These are phyloP conservation scores for Proteles cristata DNA, from an alignment of 2,113 vertebrate genomes.

Conservation along the genomic window DNA sequence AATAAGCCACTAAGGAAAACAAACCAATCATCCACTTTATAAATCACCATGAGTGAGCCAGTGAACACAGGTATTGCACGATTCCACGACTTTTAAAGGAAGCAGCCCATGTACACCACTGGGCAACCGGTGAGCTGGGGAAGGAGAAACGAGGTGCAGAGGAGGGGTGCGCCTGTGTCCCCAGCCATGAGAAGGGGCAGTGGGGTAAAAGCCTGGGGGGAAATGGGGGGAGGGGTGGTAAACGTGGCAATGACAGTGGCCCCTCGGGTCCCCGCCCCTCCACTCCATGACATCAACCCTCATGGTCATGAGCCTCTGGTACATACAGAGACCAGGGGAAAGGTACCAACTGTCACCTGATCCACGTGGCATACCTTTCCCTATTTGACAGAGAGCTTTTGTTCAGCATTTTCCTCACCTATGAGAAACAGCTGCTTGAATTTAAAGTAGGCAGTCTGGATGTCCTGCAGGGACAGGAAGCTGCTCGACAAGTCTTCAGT, in stretches of 20 bases:
- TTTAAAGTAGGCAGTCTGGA: conserved; percentile 90
- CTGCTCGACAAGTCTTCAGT: conserved; percentile 90
- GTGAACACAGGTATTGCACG: neutral
- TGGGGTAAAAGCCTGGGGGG: neutral
- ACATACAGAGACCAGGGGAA: neutral
- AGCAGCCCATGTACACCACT: neutral
- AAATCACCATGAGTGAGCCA: neutral
- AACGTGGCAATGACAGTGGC: fast-evolving
- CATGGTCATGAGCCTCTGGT: fast-evolving
- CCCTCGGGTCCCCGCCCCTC: too few relatives aligned
- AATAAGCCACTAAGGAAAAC: neutral
- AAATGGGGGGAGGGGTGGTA: neutral
- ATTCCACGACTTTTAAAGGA: neutral
- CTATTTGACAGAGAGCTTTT: neutral
- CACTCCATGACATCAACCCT: neutral
- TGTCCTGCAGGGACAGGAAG: conserved; percentile 90
- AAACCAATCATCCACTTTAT: neutral
- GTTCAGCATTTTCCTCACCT: conserved; percentile 85
- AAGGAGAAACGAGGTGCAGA: neutral
- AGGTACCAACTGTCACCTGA: neutral
- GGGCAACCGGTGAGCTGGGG: neutral
- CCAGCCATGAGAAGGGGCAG: neutral
- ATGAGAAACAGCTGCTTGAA: conserved; percentile 94
- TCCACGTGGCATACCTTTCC: neutral
- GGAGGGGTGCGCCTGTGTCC: neutral